Conservation (phyloP, 1,140 invertebrate genomes). For the Drosophila azteca region DNA sequence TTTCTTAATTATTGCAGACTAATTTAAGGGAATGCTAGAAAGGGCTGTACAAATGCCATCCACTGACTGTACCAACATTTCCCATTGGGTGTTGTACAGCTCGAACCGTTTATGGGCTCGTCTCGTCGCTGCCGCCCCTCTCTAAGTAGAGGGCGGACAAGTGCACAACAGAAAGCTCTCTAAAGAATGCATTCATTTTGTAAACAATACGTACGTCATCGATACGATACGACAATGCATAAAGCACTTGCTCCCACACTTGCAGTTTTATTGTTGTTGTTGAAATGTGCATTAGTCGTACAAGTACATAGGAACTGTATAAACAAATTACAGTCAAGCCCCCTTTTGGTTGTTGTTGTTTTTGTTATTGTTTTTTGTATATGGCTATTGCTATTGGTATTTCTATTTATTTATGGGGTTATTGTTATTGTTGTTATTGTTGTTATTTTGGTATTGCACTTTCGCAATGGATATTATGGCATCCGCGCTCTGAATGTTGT, state of each 20-base stretch:
- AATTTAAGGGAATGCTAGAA: too few species aligned
- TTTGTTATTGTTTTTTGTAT: constrained; percentile 7
- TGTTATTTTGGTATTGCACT: constrained; percentile 23
- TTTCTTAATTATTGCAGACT: too few species aligned
- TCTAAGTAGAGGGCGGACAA: constrained; percentile 1
- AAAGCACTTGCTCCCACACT: constrained; percentile 15
- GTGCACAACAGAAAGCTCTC: constrained; percentile 30
- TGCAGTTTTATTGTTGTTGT: constrained; percentile 20
- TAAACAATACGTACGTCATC: constrained; percentile 72
- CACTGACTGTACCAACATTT: constrained; percentile 17
- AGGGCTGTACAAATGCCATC: too few species aligned
- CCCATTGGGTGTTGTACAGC: constrained; percentile 3
- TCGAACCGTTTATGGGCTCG: constrained; percentile 11
- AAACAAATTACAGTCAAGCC: constrained; percentile 75
- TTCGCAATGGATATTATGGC: constrained; percentile 27
- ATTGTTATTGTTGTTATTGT: constrained; percentile 2
- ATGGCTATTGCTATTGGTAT: neutral
- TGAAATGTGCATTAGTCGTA: constrained; percentile 45
- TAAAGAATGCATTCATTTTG: constrained; percentile 30
- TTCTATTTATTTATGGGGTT: constrained; percentile 20
- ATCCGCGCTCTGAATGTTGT: constrained; percentile 26
- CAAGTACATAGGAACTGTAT: constrained; percentile 42
- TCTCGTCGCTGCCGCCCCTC: constrained; percentile 4
- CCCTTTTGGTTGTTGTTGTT: constrained; percentile 32
- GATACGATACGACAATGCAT: constrained; percentile 17